Base-by-base conservation (phyloP, 1,140 invertebrate species). In the Euborellia annulipes region DNA sequence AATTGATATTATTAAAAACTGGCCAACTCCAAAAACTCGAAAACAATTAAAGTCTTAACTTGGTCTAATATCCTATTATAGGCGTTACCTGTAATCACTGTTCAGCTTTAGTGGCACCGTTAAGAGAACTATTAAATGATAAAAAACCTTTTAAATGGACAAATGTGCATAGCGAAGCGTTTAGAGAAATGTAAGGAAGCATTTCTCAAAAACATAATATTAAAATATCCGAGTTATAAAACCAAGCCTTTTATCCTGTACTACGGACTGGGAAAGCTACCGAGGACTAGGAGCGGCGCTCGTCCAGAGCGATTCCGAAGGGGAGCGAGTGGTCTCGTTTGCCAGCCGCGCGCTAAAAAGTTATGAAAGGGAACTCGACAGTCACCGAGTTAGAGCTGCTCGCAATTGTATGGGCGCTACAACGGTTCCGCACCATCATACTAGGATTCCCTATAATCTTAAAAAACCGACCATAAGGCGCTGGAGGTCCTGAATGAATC, bases 321-420 rank as follows among this genome's bases (percentile, higher is more conserved):
- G 42, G 8, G 27, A 50, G 3, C 36, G 40, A 43, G 23, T 44
- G 0, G 36, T 52, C 2, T 18, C 41, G 1, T 60, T 59, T 49
- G 53, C 54, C 3, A 56, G 55, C 45, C 46, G 50, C 42, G 56
- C 43, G 18, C 27, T 61, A 0, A 53, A 42, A 13, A 23, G 36
- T 18, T 7, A 42, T 1, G 56, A 65, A 48, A 40, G 46, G 8
- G n/a, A 48, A 50, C 8, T 70, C 65, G 45, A 57, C 54, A 6
- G 59, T 59, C 16, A 62, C 56, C n/a, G 64, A 70, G 49, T 52
- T 53, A 34, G 63, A 69, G 54, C 55, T 52, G 11, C 46, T 66
- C 14, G 62, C 58, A 0, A 50, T 68, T 8, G 55, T 65, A 8
- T 67, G 54, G 54, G 56, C 58, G 2, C 45, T 62, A 38, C 49